Evolutionary conservation across 2,797 vertebrate species (phyloP), one percentile per base, ranked within the genome.

Genomic region (Chaenodraco wilsoni): DNA sequence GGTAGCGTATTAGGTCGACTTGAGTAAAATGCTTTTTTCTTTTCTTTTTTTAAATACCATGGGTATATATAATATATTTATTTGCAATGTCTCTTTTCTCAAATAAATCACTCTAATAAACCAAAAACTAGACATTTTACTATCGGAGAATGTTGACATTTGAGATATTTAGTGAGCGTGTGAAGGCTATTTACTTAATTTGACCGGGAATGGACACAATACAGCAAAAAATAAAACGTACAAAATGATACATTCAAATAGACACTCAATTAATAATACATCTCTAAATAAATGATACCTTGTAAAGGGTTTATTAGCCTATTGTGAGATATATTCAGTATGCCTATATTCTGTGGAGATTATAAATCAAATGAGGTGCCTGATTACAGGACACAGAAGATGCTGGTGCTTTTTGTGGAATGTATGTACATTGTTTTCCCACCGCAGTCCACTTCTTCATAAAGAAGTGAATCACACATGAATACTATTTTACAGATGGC

Each of bases 1-100:
- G 94, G 91, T 50, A 37, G 6, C 1, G 9, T 37, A 65, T 45
- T 15, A 13, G 15, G 41, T 65, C 11, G 3, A 54, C 0, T 13
- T 66, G 9, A 27, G 27, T 27, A 5, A 5, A 27, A 27, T 27
- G 27, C 27, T 27, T 27, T 4, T 27, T 27, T 5, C 3, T 27
- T 27, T 27, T 27, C 3, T 4, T 27, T 27, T 27, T 27, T 27
- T 27, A 5, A 27, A 4, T 44, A 44, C 43, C 13, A 44, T 44
- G 9, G 27, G 4, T 27, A 11, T 12, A 27, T 45, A 45, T 45
- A 15, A 45, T 45, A 15, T 45, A 45, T 52, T 15, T 3, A 23
- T 52, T 52, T 52, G 13, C 50, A 52, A 21, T 52, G 12, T 27
- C 21, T 13, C 50, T 27, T 52, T 13, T 52, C 13, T 52, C 50